Conservation (phyloP, 1,140 invertebrate species). For the Orchestia grillus region DNA sequence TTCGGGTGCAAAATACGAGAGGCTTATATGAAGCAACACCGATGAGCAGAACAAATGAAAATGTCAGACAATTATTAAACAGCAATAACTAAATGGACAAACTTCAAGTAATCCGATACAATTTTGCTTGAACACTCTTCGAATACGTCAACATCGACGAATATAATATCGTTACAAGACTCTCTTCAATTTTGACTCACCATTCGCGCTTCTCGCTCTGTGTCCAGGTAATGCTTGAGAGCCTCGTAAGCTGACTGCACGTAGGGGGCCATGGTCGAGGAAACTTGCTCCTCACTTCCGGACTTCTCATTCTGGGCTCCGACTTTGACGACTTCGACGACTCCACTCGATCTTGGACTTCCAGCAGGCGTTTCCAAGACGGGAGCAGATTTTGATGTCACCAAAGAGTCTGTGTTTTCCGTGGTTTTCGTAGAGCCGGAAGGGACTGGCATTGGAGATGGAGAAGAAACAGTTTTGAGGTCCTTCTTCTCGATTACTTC, state of each 20-base stretch:
- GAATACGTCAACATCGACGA: no score
- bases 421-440: neutral
- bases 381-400: conserved; percentile 10
- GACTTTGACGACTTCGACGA: neutral
- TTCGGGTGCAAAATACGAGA: neutral
- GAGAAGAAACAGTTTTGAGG: neutral
- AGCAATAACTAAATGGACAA: neutral
- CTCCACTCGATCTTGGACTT: conserved; percentile 42
- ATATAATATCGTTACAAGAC: no score
- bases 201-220: conserved; percentile 63
- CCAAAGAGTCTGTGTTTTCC: neutral
- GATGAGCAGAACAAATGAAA: neutral
- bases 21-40: neutral
- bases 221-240: conserved; percentile 64
- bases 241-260: conserved; percentile 62
- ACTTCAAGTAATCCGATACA: neutral
- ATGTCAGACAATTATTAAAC: neutral
- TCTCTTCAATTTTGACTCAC: conserved; percentile 56
- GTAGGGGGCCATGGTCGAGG: conserved; percentile 61
- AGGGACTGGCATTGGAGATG: neutral
- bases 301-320: neutral
- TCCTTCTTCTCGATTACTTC: conserved; percentile 30
- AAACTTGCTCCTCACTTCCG: neutral
- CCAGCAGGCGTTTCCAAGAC: conserved; percentile 3
- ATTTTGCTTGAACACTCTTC: neutral